phyloP scores from a whole-genome alignment of 2,888 invertebrate genomes.

The Phyllotreta cruciferae region DNA sequence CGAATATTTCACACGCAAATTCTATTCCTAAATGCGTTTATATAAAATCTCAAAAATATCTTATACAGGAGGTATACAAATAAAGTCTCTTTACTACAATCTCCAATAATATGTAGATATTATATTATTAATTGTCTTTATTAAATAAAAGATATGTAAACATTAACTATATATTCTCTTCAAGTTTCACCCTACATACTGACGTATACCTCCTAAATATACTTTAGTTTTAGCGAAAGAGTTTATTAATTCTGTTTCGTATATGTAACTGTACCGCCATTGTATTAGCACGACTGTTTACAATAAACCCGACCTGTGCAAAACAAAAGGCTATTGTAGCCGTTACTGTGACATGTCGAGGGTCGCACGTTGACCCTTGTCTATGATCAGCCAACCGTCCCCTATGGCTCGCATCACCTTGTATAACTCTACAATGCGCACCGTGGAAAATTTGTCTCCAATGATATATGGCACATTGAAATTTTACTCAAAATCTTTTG shows the following conservation, averaged over 20 bases:
- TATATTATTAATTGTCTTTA: too few relatives aligned
- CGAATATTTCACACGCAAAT: not conserved
- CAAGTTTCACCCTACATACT: too few relatives aligned
- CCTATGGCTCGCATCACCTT: conserved; percentile 38
- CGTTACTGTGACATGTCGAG: conserved; percentile 56
- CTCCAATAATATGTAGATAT: too few relatives aligned
- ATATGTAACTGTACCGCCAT: conserved; percentile 48
- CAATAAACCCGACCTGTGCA: conserved; percentile 55
- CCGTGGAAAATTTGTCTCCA: conserved; percentile 24
- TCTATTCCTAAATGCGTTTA: not conserved
- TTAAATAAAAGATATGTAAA: too few relatives aligned
- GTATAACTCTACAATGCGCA: conserved; percentile 29
- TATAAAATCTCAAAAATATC: not conserved
- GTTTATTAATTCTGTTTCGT: conserved; percentile 48
- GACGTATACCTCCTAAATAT: conserved; percentile 2
- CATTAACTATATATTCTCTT: too few relatives aligned
- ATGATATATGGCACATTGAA: conserved; percentile 10
- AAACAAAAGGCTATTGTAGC: conserved; percentile 57
- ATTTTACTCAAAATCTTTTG: too few relatives aligned
- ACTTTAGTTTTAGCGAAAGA: conserved; percentile 33
- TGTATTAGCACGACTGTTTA: conserved; percentile 52
- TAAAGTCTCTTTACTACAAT: too few relatives aligned
- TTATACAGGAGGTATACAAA: too few relatives aligned
- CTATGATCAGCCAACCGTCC: conserved; percentile 49
- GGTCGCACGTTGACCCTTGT: conserved; percentile 51